phyloP scores from a whole-genome alignment of 2,888 invertebrate species.

The Rhabditophanes sp. region DNA sequence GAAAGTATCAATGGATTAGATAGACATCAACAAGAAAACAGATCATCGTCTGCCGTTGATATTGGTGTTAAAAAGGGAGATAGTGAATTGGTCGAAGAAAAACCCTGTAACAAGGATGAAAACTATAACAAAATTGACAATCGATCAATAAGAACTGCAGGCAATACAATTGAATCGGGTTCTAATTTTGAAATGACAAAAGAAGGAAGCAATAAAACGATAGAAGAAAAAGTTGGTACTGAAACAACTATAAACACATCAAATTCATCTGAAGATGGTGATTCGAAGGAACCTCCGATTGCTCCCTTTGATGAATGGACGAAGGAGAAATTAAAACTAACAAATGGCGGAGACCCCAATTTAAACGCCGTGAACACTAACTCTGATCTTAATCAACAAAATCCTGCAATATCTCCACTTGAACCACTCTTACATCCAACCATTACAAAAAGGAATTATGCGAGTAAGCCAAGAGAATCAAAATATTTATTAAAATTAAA shows the following conservation, averaged over 20 bases:
- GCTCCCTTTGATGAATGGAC: slow-evolving; percentile 32
- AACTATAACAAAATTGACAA: slow-evolving; percentile 3
- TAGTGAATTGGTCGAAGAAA: not conserved
- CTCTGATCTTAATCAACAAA: no score
- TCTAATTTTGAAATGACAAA: no score
- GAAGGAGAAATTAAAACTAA: slow-evolving; percentile 20
- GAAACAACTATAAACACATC: not conserved
- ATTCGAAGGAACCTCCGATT: slow-evolving; percentile 17
- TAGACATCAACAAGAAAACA: no score
- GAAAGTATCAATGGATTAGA: no score
- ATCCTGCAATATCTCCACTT: no score
- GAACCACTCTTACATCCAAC: no score
- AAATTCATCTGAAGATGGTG: not conserved
- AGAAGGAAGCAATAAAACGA: not conserved
- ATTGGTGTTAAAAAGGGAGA: slow-evolving; percentile 3
- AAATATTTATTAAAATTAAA: no score
- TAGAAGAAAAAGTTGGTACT: slow-evolving; percentile 9
- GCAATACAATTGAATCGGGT: no score
- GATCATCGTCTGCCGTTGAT: no score
- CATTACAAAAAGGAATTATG: no score
- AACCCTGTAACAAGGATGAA: not conserved
- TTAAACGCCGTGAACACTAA: slow-evolving; percentile 1
- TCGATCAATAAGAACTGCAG: no score
- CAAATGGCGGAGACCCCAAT: slow-evolving; percentile 1
- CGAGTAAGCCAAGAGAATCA: no score